These are phyloP conservation scores for Dipus sagitta DNA, from an alignment of 2,797 vertebrate species.

Conservation along the genomic window DNA sequence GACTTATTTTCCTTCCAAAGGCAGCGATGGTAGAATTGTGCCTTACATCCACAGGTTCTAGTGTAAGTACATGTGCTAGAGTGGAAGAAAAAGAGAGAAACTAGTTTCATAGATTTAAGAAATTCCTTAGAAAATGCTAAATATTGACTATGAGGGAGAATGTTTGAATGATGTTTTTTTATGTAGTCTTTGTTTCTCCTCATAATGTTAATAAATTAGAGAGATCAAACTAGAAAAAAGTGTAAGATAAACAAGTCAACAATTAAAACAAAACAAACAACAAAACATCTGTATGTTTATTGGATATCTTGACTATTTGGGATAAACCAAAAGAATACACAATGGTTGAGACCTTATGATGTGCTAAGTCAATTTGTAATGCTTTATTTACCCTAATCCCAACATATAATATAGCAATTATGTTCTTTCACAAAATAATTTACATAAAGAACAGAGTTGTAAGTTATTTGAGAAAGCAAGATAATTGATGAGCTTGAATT, in stretches of 20 bases:
- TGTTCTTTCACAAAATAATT: neutral
- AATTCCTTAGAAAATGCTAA: neutral
- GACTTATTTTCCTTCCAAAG: conserved; percentile 8
- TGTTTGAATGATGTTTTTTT: neutral
- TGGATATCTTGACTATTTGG: neutral
- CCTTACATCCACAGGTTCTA: neutral
- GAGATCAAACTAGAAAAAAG: neutral
- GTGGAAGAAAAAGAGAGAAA: neutral
- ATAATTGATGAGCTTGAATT: neutral
- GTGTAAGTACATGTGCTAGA: too few species aligned
- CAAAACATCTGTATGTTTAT: neutral
- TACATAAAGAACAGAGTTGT: neutral
- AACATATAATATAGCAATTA: neutral
- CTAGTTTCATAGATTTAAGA: neutral
- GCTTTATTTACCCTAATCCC: neutral
- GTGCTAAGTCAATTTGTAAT: neutral
- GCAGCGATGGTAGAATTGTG: neutral
- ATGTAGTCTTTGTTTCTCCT: neutral
- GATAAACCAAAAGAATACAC: neutral
- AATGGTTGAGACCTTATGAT: neutral
- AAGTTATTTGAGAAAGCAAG: neutral
- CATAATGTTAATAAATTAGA: neutral
- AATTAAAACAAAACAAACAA: neutral
- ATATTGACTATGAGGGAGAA: neutral
- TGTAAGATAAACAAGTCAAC: neutral